Percentiles rank a stretch among this genome's conserved stretches.
These are phyloP conservation scores for Sebastes iracundus DNA, from an alignment of 2,797 vertebrate genomes.

Conservation along the genomic window DNA sequence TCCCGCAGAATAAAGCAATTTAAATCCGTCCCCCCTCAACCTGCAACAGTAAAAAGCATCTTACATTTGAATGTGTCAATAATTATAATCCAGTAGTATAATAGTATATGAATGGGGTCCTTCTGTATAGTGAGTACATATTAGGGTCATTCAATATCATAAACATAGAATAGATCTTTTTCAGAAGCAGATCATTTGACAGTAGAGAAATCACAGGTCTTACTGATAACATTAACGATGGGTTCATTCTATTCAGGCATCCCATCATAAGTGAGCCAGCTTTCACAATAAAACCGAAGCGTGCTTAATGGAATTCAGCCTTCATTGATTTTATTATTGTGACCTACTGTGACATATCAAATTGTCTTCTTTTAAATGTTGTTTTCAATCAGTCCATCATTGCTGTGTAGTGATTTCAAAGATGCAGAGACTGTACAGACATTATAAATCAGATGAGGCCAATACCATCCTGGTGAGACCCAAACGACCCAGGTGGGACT, in stretches of 20 bases:
- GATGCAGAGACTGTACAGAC: constrained; percentile 43
- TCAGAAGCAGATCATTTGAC: neutral
- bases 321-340: neutral
- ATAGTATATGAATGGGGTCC: neutral
- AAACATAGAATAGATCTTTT: neutral
- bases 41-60: neutral
- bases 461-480: neutral
- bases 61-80: neutral
- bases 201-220: neutral
- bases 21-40: neutral
- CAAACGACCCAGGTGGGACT: constrained; percentile 73
- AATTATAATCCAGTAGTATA: neutral
- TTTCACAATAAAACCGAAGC: neutral
- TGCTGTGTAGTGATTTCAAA: neutral
- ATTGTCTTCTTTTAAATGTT: neutral
- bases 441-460: neutral
- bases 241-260: neutral
- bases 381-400: neutral
- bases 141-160: neutral
- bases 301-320: neutral
- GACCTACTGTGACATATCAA: neutral
- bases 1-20: neutral
- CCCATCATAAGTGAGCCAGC: neutral
- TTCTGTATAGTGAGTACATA: neutral
- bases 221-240: neutral